Percentiles rank a stretch among this genome's conserved stretches.
phyloP scores from a whole-genome alignment of 2,888 invertebrate species.

The Syrista parreyssii region DNA sequence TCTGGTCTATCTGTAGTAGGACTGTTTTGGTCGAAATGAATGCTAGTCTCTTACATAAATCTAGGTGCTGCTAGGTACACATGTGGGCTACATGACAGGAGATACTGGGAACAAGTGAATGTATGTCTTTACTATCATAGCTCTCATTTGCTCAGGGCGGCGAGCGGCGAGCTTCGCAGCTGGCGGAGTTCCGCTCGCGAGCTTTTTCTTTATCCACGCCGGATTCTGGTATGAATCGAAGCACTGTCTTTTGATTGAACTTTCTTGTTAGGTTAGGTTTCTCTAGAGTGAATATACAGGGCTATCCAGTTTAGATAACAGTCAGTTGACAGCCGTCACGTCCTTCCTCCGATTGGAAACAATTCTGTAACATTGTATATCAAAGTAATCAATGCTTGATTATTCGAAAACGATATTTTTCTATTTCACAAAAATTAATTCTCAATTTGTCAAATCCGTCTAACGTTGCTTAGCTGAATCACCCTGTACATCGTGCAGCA shows the following conservation, averaged over 20 bases:
- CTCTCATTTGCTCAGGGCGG: slow-evolving; percentile 11
- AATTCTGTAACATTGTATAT: neutral
- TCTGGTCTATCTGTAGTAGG: neutral
- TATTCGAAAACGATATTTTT: neutral
- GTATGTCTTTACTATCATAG: slow-evolving; percentile 31
- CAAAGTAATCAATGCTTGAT: neutral
- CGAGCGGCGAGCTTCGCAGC: slow-evolving; percentile 22
- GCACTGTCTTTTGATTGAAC: slow-evolving; percentile 36
- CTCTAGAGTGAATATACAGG: neutral
- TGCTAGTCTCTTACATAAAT: neutral
- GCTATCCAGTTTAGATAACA: neutral
- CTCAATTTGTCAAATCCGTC: neutral
- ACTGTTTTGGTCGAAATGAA: neutral
- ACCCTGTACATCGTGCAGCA: neutral
- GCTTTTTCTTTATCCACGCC: slow-evolving; percentile 6
- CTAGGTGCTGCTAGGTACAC: neutral
- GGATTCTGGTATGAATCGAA: slow-evolving; percentile 47
- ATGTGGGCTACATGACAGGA: neutral
- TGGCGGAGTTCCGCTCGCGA: slow-evolving; percentile 24
- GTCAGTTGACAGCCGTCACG: neutral
- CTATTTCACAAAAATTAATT: neutral
- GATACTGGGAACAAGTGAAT: slow-evolving; percentile 37
- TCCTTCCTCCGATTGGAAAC: neutral
- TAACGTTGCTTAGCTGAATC: neutral
- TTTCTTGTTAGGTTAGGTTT: neutral